Base-by-base conservation (phyloP, 1,140 invertebrate genomes). In the Ceratoteleas bidentatus region DNA sequence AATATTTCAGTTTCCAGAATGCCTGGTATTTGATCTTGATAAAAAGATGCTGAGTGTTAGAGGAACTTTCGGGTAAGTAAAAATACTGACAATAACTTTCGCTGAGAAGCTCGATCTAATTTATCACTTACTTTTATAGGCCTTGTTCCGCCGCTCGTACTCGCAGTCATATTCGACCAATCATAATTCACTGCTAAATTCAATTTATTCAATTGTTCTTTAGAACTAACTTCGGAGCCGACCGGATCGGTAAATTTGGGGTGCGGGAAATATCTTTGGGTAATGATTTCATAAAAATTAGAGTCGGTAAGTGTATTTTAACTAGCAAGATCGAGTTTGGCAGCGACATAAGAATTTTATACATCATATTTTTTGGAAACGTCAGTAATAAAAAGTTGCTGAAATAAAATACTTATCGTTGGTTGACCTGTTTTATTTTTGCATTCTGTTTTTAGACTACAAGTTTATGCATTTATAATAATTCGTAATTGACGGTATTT, bases 191-290 rank as follows among this genome's bases (percentile, higher is more conserved):
- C 33, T 36, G 52, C 16, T 58, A 47, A 60, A 66, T 75, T 75
- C 72, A 75, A 75, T 75, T 75, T 75, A 75, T 75, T 60, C 72
- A 58, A 75, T 75, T 75, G 72, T 66, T 66, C 72, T 75, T 75
- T 75, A 66, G 54, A 75, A 75, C 72, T 75, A 66, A 75, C 61
- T 75, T 75, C 36, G 33, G 24, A 49, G 32, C 52, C 43, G 54
- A 75, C 58, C 58, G 45, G 54, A 75, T 58, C 56, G 45, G 61
- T 77, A 77, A 69, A 69, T 62, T 62, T 34, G 57, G 47, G 58
- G 16, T 4, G 16, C 47, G 45, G 36, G 9, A 58, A 60, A 38
- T 62, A 64, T 74, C 24, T 64, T 60, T 50, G n/a, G 24, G 43
- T 14, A 36, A 7, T 0, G 7, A 33, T 65, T 47, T 52, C 36